These are phyloP conservation scores for Escarpia spicata DNA, from an alignment of 2,888 invertebrate species.

Conservation along the genomic window DNA sequence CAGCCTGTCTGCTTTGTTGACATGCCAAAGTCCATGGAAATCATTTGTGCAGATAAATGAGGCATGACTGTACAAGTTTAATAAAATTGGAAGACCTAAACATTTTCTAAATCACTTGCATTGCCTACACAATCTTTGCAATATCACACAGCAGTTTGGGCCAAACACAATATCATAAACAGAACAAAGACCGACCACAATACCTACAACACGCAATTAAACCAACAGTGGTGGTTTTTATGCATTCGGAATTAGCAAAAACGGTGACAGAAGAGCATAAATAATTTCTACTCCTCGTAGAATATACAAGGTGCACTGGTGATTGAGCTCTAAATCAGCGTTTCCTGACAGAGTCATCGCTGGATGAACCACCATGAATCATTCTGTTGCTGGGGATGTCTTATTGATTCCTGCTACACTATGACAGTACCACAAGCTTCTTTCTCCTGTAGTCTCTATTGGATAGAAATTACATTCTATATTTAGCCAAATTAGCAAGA, in stretches of 20 bases:
- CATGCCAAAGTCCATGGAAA: too few species aligned
- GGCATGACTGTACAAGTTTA: too few species aligned
- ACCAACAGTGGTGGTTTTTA: not conserved
- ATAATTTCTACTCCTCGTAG: not conserved
- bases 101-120: too few species aligned
- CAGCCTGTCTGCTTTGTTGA: too few species aligned
- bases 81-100: too few species aligned
- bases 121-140: too few species aligned
- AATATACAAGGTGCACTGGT: not conserved
- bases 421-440: not conserved
- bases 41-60: too few species aligned
- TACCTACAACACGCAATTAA: not conserved
- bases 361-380: not conserved
- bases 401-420: not conserved
- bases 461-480: not conserved
- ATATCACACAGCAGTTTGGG: too few species aligned
- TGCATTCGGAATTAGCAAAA: not conserved
- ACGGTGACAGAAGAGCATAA: not conserved
- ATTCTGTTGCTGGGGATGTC: not conserved
- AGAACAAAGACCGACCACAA: too few species aligned
- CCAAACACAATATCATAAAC: too few species aligned
- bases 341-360: not conserved
- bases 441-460: not conserved
- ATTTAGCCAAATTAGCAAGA: not conserved
- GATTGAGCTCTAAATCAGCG: not conserved